These are phyloP conservation scores for Uria lomvia DNA, from an alignment of 2,113 vertebrate species.

Conservation along the genomic window DNA sequence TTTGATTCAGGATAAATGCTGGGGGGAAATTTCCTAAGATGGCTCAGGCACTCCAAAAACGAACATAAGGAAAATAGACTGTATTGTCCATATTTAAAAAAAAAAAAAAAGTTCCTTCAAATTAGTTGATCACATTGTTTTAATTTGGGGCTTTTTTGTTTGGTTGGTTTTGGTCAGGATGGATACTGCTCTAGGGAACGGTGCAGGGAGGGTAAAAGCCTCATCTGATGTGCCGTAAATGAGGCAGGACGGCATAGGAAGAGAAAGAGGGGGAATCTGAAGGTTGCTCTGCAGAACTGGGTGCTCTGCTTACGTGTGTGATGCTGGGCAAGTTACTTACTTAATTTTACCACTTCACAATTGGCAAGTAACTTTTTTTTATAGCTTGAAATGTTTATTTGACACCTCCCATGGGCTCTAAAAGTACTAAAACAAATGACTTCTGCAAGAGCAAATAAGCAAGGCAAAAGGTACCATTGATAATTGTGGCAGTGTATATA, in stretches of 20 bases:
- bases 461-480: not conserved
- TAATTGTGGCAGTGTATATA: not conserved
- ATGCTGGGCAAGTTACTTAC: not conserved
- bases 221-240: not conserved
- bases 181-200: not conserved
- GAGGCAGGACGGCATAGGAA: not conserved
- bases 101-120: not conserved
- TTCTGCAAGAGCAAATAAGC: not conserved
- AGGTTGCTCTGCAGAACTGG: not conserved
- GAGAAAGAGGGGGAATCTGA: not conserved
- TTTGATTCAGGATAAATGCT: not conserved
- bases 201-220: not conserved
- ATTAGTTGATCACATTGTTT: not conserved
- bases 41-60: not conserved
- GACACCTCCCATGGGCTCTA: not conserved
- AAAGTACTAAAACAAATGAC: not conserved
- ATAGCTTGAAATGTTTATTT: not conserved
- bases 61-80: not conserved
- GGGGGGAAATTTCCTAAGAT: not conserved
- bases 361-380: not conserved
- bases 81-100: not conserved
- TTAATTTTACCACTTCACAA: not conserved
- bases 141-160: not conserved
- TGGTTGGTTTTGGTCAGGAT: accelerated
- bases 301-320: not conserved